These are phyloP conservation scores for Gallinago stenura DNA, from an alignment of 2,797 vertebrate species.

Conservation along the genomic window DNA sequence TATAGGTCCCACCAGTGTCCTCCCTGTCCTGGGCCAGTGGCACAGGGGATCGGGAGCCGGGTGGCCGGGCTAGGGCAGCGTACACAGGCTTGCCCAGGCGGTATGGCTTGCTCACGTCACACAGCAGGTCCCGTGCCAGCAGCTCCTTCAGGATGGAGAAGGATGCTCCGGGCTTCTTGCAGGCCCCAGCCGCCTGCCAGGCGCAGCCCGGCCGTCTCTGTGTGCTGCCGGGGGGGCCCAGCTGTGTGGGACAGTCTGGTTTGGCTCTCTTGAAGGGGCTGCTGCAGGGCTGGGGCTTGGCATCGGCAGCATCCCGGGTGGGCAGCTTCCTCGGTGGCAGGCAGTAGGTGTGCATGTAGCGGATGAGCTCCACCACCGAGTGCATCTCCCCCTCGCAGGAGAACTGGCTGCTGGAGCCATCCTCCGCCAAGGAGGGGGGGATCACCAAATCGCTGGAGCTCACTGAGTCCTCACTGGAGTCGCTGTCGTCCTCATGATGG, in stretches of 20 bases:
- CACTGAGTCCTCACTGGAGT: slow-evolving; percentile 76
- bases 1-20: background rate
- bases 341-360: slow-evolving; percentile 99
- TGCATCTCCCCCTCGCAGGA: slow-evolving; percentile 86
- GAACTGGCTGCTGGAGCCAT: slow-evolving; percentile 69
- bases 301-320: slow-evolving; percentile 63
- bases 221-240: background rate
- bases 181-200: background rate
- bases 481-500: slow-evolving; percentile 83
- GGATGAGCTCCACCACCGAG: slow-evolving; percentile 93
- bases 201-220: background rate
- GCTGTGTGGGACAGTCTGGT: slow-evolving; percentile 2
- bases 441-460: slow-evolving; percentile 70
- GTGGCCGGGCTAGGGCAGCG: slow-evolving; percentile 63
- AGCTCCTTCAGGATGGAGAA: slow-evolving; percentile 94
- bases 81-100: slow-evolving; percentile 92
- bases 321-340: slow-evolving; percentile 91
- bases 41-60: slow-evolving; percentile 14
- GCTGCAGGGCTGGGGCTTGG: slow-evolving; percentile 77
- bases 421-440: background rate
- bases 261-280: slow-evolving; percentile 74
- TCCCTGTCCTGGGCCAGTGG: background rate
- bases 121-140: slow-evolving; percentile 88
- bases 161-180: slow-evolving; percentile 64
- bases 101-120: slow-evolving; percentile 96